Percentiles rank a stretch among this genome's conserved stretches.
These are phyloP conservation scores for Halichoeres trimaculatus DNA, from an alignment of 2,113 vertebrate genomes.

Conservation along the genomic window DNA sequence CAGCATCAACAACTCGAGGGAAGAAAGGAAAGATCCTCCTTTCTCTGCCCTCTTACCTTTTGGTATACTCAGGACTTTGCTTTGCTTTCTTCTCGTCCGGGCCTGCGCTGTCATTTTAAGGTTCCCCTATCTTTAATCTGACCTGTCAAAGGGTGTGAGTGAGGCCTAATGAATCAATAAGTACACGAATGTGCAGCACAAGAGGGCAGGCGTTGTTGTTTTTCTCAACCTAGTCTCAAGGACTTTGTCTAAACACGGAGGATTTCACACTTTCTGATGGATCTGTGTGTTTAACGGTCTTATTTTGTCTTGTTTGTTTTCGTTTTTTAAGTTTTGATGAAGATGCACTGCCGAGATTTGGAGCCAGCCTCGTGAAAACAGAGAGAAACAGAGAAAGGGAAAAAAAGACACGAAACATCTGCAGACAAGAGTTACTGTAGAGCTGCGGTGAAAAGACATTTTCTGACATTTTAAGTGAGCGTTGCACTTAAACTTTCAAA, in stretches of 20 bases:
- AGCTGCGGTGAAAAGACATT: not conserved
- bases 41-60: constrained; percentile 11
- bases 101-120: constrained; percentile 33
- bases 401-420: not conserved
- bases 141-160: constrained; percentile 48
- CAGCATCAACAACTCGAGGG: constrained; percentile 37
- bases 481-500: constrained; percentile 12
- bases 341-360: not conserved
- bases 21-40: constrained; percentile 18
- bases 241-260: constrained; percentile 59
- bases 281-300: not conserved
- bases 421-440: not conserved
- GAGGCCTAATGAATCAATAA: constrained; percentile 49
- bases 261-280: constrained; percentile 43
- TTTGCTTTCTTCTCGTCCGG: constrained; percentile 7
- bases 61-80: constrained; percentile 20
- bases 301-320: not conserved
- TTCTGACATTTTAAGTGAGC: not conserved
- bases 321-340: not conserved
- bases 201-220: constrained; percentile 28
- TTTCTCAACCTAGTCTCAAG: constrained; percentile 36
- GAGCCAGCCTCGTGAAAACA: not conserved
- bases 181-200: not conserved
- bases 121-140: constrained; percentile 55
- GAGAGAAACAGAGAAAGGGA: not conserved